phyloP scores from a whole-genome alignment of 1,140 invertebrate species.

The Triops cancriformis region DNA sequence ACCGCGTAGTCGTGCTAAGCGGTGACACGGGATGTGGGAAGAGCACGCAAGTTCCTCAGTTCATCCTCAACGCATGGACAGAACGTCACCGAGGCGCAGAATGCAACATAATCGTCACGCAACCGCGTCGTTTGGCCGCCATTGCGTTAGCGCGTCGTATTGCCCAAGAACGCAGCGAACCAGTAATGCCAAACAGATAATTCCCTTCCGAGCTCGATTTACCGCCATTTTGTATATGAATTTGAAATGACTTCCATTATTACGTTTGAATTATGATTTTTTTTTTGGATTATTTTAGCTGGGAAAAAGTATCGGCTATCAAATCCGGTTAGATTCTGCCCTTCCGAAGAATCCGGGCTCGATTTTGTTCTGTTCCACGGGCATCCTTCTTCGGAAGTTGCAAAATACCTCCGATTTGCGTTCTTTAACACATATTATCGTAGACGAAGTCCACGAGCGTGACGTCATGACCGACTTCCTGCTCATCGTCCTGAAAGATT shows the following conservation, averaged over 20 bases:
- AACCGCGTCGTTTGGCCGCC: slow-evolving; percentile 48
- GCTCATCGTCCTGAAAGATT: slow-evolving; percentile 46
- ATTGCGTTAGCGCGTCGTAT: slow-evolving; percentile 43
- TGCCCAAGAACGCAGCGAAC: slow-evolving; percentile 36
- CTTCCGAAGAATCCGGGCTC: slow-evolving; percentile 44
- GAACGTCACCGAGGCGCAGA: slow-evolving; percentile 39
- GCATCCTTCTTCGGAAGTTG: slow-evolving; percentile 47
- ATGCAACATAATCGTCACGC: slow-evolving; percentile 47
- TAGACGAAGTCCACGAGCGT: slow-evolving; percentile 70
- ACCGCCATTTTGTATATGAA: no score
- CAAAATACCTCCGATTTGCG: slow-evolving; percentile 43
- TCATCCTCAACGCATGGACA: slow-evolving; percentile 43
- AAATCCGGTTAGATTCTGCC: slow-evolving; percentile 33
- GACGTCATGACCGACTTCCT: slow-evolving; percentile 56
- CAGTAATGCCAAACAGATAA: slow-evolving; percentile 16
- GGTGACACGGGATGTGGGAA: slow-evolving; percentile 44
- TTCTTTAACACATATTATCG: slow-evolving; percentile 56
- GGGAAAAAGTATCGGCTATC: slow-evolving; percentile 33
- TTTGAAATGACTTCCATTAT: no score
- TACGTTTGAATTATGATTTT: no score
- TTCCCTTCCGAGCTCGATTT: background rate
- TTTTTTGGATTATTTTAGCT: no score
- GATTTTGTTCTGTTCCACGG: slow-evolving; percentile 63
- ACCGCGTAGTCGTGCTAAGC: slow-evolving; percentile 38
- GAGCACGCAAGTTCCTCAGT: slow-evolving; percentile 44